Evolutionary conservation across 2,113 vertebrate genomes (phyloP).

Genomic region (Grantiella picta): DNA sequence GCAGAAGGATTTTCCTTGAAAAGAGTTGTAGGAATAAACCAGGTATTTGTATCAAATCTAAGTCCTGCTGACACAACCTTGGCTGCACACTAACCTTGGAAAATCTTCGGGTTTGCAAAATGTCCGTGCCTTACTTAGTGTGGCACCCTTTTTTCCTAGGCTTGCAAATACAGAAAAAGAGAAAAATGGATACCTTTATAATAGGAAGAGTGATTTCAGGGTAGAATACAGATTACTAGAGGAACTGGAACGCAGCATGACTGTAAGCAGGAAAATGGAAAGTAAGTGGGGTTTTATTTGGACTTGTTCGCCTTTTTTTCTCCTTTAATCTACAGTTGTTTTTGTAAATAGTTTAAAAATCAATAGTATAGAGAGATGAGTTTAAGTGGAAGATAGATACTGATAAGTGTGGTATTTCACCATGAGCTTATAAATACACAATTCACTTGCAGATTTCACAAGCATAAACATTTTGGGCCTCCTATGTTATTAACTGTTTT

Average conservation of each 20-base stretch:
- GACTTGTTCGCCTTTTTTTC: neutral
- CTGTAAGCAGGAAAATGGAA: slow-evolving; percentile 75
- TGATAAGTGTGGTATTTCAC: neutral
- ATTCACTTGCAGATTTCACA: neutral
- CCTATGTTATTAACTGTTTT: neutral
- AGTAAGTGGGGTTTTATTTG: slow-evolving; percentile 69
- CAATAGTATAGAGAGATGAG: neutral
- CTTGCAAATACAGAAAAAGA: slow-evolving; percentile 84
- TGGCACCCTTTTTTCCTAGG: slow-evolving; percentile 68
- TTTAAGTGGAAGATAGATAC: neutral
- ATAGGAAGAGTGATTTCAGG: slow-evolving; percentile 76
- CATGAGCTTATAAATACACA: neutral
- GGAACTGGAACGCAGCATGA: slow-evolving; percentile 76
- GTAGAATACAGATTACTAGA: slow-evolving; percentile 75
- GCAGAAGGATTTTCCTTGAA: neutral
- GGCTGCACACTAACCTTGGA: neutral
- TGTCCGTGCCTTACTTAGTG: neutral
- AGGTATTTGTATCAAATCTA: neutral
- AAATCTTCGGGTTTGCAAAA: neutral
- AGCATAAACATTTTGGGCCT: neutral
- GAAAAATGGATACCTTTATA: slow-evolving; percentile 72
- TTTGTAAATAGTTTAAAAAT: neutral
- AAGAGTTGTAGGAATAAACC: neutral
- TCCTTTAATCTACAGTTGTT: neutral
- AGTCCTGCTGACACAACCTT: neutral